phyloP scores from a whole-genome alignment of 1,140 invertebrate species.

The Cryptotermes secundus region DNA sequence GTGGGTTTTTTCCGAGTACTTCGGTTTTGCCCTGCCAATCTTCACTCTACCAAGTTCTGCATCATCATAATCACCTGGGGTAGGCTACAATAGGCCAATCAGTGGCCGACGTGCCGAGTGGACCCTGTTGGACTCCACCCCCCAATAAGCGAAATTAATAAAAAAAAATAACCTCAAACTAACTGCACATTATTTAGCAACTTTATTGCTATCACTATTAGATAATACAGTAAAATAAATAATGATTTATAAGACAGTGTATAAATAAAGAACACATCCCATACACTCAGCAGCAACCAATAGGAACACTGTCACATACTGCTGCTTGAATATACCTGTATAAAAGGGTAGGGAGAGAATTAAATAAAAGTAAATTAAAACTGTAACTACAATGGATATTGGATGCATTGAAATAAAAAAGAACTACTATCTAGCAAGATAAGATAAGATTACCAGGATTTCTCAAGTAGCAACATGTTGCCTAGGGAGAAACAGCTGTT shows the following conservation, averaged over 20 bases:
- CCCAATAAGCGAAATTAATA: too few relatives aligned
- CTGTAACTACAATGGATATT: neutral
- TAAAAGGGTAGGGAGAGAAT: neutral
- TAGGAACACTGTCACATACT: neutral
- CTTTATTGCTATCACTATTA: neutral
- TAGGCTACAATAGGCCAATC: too few relatives aligned
- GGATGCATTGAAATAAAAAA: neutral
- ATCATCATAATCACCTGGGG: too few relatives aligned
- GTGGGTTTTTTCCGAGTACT: too few relatives aligned
- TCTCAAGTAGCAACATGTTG: conserved; percentile 1
- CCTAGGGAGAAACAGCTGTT: neutral
- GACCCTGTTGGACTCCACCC: too few relatives aligned
- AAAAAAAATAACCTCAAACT: too few relatives aligned
- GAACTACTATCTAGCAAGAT: neutral
- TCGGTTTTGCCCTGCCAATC: too few relatives aligned
- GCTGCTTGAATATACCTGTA: neutral
- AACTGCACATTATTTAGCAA: neutral
- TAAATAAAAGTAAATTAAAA: neutral
- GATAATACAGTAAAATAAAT: neutral
- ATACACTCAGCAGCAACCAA: neutral
- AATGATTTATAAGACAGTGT: too few relatives aligned
- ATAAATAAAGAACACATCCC: neutral
- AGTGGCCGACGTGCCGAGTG: too few relatives aligned
- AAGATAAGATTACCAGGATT: conserved; percentile 15
- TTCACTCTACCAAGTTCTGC: too few relatives aligned